phyloP scores from a whole-genome alignment of 2,797 vertebrate genomes.

The Acrocephalus scirpaceus region DNA sequence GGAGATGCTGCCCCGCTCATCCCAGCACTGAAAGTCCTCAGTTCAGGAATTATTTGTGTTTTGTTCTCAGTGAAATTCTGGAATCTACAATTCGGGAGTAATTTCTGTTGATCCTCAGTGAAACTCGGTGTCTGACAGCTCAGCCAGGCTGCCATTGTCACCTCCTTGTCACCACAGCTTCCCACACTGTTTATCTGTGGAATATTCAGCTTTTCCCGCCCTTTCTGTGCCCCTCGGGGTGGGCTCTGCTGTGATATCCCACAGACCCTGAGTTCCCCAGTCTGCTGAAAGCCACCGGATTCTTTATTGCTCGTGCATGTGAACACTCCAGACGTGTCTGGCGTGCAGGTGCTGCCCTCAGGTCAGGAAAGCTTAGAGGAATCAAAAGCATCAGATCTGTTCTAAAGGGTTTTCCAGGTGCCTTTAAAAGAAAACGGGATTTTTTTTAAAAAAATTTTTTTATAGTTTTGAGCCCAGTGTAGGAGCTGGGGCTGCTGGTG shows the following conservation, averaged over 20 bases:
- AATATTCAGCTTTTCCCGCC: background rate
- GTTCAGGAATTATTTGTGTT: background rate
- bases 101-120: background rate
- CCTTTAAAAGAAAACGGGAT: background rate
- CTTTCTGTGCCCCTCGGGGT: background rate
- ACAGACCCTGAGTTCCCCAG: background rate
- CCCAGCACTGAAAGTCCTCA: accelerated
- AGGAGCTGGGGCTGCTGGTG: background rate
- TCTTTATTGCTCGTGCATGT: conserved; percentile 2
- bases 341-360: background rate
- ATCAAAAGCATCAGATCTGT: background rate
- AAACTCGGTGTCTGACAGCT: too few relatives aligned
- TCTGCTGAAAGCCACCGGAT: conserved; percentile 1
- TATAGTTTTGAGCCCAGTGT: background rate
- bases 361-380: background rate
- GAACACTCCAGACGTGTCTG: background rate
- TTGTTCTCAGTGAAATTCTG: background rate
- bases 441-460: too few relatives aligned
- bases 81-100: background rate
- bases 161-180: background rate
- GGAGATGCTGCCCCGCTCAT: background rate
- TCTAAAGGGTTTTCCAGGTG: background rate
- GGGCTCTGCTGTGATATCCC: background rate
- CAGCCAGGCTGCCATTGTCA: accelerated
- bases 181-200: background rate